Conservation (phyloP, 2,888 invertebrate genomes). For the Cerastis rubricosa region DNA sequence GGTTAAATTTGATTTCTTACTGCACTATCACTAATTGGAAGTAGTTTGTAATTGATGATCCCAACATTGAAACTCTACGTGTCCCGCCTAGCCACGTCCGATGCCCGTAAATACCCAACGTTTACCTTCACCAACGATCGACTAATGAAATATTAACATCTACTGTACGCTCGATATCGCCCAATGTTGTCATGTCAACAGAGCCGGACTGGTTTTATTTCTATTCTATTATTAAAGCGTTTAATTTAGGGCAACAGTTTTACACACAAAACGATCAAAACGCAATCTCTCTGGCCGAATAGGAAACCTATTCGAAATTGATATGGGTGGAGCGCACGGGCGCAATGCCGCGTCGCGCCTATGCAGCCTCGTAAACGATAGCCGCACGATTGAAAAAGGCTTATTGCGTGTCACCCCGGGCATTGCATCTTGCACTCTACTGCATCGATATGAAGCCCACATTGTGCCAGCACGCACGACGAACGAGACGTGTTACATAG, state of each 20-base stretch:
- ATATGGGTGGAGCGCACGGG: conserved; percentile 89
- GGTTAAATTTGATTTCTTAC: conserved; percentile 87
- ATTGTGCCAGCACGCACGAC: conserved; percentile 57
- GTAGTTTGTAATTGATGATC: conserved; percentile 83
- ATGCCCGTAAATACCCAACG: conserved; percentile 64
- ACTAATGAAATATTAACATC: conserved; percentile 83
- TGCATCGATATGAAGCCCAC: conserved; percentile 68
- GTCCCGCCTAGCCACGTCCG: conserved; percentile 64
- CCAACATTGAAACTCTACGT: conserved; percentile 75
- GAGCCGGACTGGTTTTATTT: conserved; percentile 82
- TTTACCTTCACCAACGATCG: conserved; percentile 78
- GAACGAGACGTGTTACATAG: conserved; percentile 82
- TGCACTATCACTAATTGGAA: conserved; percentile 88
- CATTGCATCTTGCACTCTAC: conserved; percentile 73
- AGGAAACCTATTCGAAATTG: conserved; percentile 90
- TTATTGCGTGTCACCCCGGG: conserved; percentile 63
- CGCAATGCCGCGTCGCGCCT: conserved; percentile 86
- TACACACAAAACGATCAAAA: conserved; percentile 90
- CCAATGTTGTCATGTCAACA: conserved; percentile 80
- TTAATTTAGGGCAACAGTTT: conserved; percentile 90
- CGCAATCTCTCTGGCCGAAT: conserved; percentile 88
- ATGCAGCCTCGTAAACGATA: conserved; percentile 88
- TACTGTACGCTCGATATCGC: conserved; percentile 73
- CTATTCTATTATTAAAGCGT: conserved; percentile 90
- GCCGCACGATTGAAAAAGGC: conserved; percentile 74